Evolutionary conservation across 2,113 vertebrate genomes (phyloP).

Genomic region (Phrynocephalus versicolor): DNA sequence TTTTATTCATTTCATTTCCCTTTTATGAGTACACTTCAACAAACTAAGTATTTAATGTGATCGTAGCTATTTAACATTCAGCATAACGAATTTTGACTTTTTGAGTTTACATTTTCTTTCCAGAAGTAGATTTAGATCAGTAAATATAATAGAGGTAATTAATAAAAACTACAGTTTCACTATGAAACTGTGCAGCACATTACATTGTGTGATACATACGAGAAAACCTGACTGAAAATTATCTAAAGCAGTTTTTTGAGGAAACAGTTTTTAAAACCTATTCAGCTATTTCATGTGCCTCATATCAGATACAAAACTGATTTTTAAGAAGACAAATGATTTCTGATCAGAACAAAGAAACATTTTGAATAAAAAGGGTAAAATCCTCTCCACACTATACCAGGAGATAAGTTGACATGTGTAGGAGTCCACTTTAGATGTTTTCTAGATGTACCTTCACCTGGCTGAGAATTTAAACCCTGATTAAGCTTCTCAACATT

Average conservation of each 20-base stretch:
- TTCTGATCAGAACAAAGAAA: constrained; percentile 23
- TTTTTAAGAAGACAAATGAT: constrained; percentile 24
- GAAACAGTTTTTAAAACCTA: not conserved
- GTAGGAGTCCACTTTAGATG: not conserved
- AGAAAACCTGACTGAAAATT: constrained; percentile 33
- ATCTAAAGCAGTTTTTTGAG: constrained; percentile 6
- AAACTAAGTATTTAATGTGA: not conserved
- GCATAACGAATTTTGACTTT: not conserved
- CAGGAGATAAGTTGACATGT: not conserved
- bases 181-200: not conserved
- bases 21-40: not conserved
- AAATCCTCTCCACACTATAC: too few species aligned
- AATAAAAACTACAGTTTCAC: constrained; percentile 1
- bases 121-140: constrained; percentile 35
- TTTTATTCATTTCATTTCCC: not conserved
- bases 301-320: constrained; percentile 9
- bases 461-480: not conserved
- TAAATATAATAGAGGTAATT: not conserved
- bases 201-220: not conserved
- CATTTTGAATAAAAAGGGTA: not conserved
- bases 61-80: not conserved
- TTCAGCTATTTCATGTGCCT: constrained; percentile 8
- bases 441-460: not conserved
- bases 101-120: not conserved
- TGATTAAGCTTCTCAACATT: constrained; percentile 35